Conservation (phyloP, 1,140 invertebrate genomes). For the Adelges cooleyi region DNA sequence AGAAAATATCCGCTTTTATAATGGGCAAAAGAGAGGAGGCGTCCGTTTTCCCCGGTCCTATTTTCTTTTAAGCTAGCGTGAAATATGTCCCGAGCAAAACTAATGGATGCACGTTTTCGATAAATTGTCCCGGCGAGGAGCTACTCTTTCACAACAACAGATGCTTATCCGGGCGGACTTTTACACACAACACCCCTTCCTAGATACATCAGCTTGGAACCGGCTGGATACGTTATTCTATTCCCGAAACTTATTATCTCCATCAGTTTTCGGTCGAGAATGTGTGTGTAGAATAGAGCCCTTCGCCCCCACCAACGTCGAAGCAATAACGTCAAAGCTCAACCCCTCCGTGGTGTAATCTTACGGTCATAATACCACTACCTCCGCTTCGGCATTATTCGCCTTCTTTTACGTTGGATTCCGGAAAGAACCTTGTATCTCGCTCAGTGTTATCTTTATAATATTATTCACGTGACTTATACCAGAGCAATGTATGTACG, state of each 20-base stretch:
- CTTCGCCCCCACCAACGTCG: too few species aligned
- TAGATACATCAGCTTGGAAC: too few species aligned
- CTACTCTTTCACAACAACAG: constrained; percentile 3
- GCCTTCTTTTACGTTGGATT: too few species aligned
- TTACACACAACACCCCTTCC: neutral
- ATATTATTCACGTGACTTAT: too few species aligned
- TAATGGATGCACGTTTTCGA: constrained; percentile 26
- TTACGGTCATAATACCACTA: too few species aligned
- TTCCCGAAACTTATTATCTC: constrained; percentile 10
- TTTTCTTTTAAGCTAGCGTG: neutral
- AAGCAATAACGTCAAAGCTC: too few species aligned
- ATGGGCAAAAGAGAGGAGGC: neutral
- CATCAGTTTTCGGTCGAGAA: neutral
- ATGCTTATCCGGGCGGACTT: constrained; percentile 21
- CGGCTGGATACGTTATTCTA: neutral
- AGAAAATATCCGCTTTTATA: neutral
- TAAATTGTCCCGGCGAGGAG: constrained; percentile 9
- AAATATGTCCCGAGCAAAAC: constrained; percentile 19
- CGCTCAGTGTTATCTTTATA: too few species aligned
- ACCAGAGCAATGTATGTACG: too few species aligned
- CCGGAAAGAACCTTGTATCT: too few species aligned
- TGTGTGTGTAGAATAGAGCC: too few species aligned
- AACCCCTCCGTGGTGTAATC: too few species aligned
- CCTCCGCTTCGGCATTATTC: too few species aligned
- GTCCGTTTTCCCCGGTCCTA: neutral